Evolutionary conservation across 2,888 invertebrate species (phyloP).

Genomic region (Seira ritae): DNA sequence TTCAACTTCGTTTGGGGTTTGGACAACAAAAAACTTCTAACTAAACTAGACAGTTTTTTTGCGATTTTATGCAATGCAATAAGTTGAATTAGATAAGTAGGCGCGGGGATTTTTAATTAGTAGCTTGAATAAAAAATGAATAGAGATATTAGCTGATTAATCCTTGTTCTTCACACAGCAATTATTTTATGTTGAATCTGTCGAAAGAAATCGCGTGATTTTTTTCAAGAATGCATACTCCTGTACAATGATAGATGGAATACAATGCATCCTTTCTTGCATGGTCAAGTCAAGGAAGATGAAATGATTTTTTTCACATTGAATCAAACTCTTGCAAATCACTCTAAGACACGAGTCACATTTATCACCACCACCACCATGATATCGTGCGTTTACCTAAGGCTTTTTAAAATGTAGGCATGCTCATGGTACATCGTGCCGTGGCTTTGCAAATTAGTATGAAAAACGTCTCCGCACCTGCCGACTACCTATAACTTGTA

Average conservation of each 20-base stretch:
- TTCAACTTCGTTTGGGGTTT: neutral
- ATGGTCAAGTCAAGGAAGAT: constrained; percentile 59
- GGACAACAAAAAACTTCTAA: too few species aligned
- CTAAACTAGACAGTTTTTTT: too few species aligned
- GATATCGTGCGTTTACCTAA: neutral
- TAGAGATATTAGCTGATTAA: neutral
- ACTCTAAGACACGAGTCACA: constrained; percentile 14
- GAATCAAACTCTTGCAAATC: constrained; percentile 10
- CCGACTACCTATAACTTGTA: neutral
- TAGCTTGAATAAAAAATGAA: neutral
- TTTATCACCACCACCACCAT: neutral
- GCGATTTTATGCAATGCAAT: neutral
- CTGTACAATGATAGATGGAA: constrained; percentile 6
- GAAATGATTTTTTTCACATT: constrained; percentile 28
- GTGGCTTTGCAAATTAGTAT: neutral
- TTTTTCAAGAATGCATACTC: neutral
- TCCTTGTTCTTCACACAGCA: constrained; percentile 5
- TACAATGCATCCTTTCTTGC: constrained; percentile 43
- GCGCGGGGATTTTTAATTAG: constrained; percentile 16
- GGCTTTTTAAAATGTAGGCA: constrained; percentile 1
- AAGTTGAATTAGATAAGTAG: neutral
- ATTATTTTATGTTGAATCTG: neutral
- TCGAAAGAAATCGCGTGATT: neutral
- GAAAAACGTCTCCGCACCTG: neutral
- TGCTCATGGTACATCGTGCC: too few species aligned